Evolutionary conservation across 2,888 invertebrate species (phyloP), one percentile per base, ranked within the genome.

Genomic region (Nomada goodeniana): DNA sequence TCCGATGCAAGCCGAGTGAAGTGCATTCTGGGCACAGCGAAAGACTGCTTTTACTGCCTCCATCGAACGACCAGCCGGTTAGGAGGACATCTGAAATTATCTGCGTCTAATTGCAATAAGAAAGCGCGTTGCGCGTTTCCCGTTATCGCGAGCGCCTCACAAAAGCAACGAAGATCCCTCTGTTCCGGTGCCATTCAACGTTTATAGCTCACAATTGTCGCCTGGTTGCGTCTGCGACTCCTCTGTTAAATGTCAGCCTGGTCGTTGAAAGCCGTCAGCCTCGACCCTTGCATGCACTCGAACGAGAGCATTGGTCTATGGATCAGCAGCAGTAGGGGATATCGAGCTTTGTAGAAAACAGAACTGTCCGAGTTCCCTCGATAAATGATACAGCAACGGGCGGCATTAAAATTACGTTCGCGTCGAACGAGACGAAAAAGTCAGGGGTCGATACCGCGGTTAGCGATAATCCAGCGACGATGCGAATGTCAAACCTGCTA

Each of bases 91-190:
- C 57, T 69, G 65, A 71, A 87, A 86, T 85, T 78, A 87, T 82
- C 81, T 75, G n/a, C 60, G 61, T 59, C 60, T 83, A 83, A 87
- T 86, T 76, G 65, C 80, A 80, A 76, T 84, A 83, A 85, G 81
- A 84, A 83, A 81, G 80, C 83, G 29, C 64, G 71, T 73, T 78
- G 55, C 67, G 75, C 64, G 61, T 50, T 59, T 61, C 70, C 44
- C 73, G 73, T 83, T 87, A 83, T 87, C 86, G n/a, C 50, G 13
- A 0, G 13, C 57, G 44, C 5, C n/a, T 11, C 20, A 68, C 63
- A 59, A 76, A 80, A 70, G 70, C 76, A 50, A 44, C 63, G 11
- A 20, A 7, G n/a, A 26, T 29, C 52, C 23, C 50, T n/a, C 47
- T 42, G 4, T 53, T 44, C 57, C 18, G 53, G 47, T 77, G 20